Evolutionary conservation across 2,797 vertebrate genomes (phyloP).

Genomic region (Anguilla obscura): DNA sequence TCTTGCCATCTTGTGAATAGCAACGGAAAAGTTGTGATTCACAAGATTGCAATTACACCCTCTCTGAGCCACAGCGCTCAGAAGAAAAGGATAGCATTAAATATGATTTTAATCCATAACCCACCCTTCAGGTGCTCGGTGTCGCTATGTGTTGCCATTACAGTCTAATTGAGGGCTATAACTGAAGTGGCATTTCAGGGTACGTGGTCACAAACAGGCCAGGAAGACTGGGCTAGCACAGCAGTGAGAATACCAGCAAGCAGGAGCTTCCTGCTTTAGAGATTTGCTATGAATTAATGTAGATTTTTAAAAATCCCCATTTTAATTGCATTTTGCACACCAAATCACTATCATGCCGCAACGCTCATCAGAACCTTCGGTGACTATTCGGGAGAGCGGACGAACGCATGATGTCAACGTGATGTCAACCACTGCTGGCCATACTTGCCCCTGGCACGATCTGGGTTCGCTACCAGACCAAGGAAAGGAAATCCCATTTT

Average conservation of each 20-base stretch:
- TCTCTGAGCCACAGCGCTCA: neutral
- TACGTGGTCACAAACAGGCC: neutral
- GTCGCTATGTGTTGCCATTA: neutral
- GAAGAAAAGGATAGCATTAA: neutral
- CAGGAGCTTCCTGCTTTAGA: neutral
- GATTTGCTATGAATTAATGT: too few species aligned
- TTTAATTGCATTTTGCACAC: neutral
- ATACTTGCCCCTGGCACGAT: neutral
- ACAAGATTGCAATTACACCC: neutral
- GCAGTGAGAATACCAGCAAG: neutral
- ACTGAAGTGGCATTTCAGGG: neutral
- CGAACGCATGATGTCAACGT: neutral
- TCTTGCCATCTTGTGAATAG: neutral
- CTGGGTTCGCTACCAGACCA: neutral
- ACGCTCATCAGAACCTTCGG: neutral
- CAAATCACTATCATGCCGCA: neutral
- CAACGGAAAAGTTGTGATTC: neutral
- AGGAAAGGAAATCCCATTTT: neutral
- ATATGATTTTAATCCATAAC: neutral
- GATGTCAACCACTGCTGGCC: neutral
- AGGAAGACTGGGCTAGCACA: neutral
- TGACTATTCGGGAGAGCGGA: neutral
- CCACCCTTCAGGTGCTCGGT: neutral
- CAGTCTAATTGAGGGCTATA: neutral
- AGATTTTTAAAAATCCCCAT: neutral